Evolutionary conservation across 2,113 vertebrate genomes (phyloP), one percentile per base, ranked within the genome.

Genomic region (Dendrocopos noguchii): DNA sequence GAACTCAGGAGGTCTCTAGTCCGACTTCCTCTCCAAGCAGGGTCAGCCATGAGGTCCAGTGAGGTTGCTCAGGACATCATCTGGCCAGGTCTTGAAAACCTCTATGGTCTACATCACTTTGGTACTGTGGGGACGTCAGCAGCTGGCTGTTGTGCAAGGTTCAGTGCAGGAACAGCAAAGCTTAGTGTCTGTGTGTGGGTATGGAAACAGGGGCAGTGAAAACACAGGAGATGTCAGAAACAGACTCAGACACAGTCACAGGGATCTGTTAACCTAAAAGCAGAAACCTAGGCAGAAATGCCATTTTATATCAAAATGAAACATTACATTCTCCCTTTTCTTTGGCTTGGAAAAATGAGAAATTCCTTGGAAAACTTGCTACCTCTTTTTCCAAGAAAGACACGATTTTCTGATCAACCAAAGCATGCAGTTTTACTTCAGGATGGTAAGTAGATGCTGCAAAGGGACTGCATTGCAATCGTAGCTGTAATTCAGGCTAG

Each of bases 71-170:
- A 55, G 25, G 25, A 21, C 12, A 28, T 60, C 61, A 29, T 42
- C 47, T 34, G 67, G 7, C 15, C 1, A 0, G 10, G 10, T 28
- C 17, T 44, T 81, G 36, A 36, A 64, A 84, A 57, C 2, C 4
- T 56, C 18, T 5, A 0, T 0, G 1, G 28, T 64, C 33, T 27
- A 20, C 9, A 1, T 6, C 16, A 14, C 14, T 82, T 74, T 56
- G 36, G 44, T 52, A 56, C 59, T 0, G 1, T 8, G 21, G 39
- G 12, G 8, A 31, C 24, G 36, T 11, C 56, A 39, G 15, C 22
- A 91, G 6, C 33, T 66, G 33, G 12, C 14, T 68, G 17, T 44
- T 70, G 44, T 28, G 25, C 33, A 14, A 24, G 52, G 52, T 24
- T 81, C 44, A 13, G 12, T 13, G 56, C 31, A 55, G 33, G 19